Base-by-base conservation (phyloP, 2,113 vertebrate species). In the Sapajus apella region DNA sequence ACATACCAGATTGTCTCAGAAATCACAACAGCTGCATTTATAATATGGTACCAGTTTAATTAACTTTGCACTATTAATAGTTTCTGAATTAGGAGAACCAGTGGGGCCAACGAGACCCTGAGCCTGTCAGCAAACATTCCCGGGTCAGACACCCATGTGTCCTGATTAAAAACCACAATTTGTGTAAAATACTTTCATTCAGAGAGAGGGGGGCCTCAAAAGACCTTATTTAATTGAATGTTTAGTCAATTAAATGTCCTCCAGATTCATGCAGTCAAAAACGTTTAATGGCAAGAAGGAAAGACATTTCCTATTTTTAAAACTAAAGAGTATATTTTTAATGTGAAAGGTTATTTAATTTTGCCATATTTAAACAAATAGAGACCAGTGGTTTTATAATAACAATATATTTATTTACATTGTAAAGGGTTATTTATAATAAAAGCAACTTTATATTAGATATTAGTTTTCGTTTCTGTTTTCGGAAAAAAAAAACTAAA, bases 11-110 rank as follows among this genome's bases (percentile, higher is more conserved):
- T 2, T 72, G 17, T 85, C 25, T 18, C 43, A 85, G 50, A 90
- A 90, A 50, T 83, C 56, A 92, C 20, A 94, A n/a, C 8, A 56
- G 55, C 7, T 88, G 56, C 40, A 77, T 92, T 93, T 77, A 84
- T 66, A 95, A 76, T 70, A 55, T 70, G 18, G 8, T 10, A 82
- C 35, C 35, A 80, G 12, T 92, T 95, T 93, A 93, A 94, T 91
- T 97, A 94, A 91, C 20, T 88, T 87, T 94, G 6, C 14, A 45
- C 25, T 76, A 80, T 66, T 87, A 76, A 70, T 94, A 45, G 47
- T 58, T 96, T 92, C 55, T 70, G 73, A 95, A 81, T 77, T 64
- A 93, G 50, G 47, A 61, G 50, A 93, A 68, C 21, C 11, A 81
- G 35, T 87, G 68, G 20, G n/a, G 10, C 43, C 18, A 84, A 4